Base-by-base conservation (phyloP, 2,113 vertebrate genomes). In the Podocnemis expansa region DNA sequence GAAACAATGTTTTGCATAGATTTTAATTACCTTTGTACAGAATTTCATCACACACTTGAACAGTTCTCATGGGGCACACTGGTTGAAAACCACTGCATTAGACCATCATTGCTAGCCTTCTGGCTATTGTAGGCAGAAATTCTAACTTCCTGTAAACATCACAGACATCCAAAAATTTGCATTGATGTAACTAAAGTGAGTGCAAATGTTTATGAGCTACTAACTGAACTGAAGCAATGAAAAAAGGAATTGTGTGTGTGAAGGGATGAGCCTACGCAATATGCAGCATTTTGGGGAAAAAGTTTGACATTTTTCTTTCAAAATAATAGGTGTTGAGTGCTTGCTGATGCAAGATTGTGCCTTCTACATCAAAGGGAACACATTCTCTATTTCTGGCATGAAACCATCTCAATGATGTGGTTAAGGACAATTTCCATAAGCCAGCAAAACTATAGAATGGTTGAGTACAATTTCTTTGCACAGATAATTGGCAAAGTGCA, bases 101-200 rank as follows among this genome's bases (percentile, higher is more conserved):
- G 38, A 45, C 38, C 73, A 24, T 27, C 41, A 12, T 25, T 45
- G 41, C 41, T 76, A 45, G 25, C 13, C 73, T 45, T 76, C 41
- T 29, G 25, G 6, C 73, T 76, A 41, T 24, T 76, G 6, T 76
- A 76, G 27, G 73, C 73, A 45, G 13, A 76, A 76, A 45, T 76
- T 76, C 73, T 76, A 76, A 11, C 25, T 7, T 76, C 24, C 25
- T 27, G 19, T 55, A 73, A 93, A 82, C 78, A 93, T 27, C 38
- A 27, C 0, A 78, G 91, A 14, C 47, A 83, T 76, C 80, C 58
- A 78, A 91, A 91, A 9, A 3, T 38, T 34, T 22, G 29, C 47
- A 38, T 75, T 93, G 88, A 80, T 87, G 58, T 89, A 87, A 90
- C 60, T 83, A 78, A 5, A 84, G 49, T 88, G 84, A 56, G 85